Conservation (phyloP, 2,113 vertebrate genomes). For the Chamaea fasciata region DNA sequence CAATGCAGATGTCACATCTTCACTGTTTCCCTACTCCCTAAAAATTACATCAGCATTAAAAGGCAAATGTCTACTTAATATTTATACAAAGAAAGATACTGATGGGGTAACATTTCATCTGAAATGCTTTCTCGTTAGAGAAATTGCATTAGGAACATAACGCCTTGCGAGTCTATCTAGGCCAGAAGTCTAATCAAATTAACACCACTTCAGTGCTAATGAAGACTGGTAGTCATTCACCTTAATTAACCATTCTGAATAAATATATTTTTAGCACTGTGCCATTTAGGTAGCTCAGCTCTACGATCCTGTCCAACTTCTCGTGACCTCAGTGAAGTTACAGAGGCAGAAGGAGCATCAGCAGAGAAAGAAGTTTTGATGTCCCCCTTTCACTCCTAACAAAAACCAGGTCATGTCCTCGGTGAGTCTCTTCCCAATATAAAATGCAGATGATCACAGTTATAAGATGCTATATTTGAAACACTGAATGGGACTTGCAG, state of each 20-base stretch:
- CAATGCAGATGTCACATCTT: conserved; percentile 14
- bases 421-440: not conserved
- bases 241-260: conserved; percentile 53
- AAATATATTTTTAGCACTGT: conserved; percentile 44
- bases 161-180: conserved; percentile 31
- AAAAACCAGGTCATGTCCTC: not conserved
- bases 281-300: not conserved
- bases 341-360: not conserved
- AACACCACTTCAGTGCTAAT: conserved; percentile 54
- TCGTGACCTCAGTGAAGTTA: not conserved
- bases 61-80: conserved; percentile 56
- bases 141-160: conserved; percentile 21
- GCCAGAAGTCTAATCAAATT: conserved; percentile 64
- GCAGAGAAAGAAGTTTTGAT: not conserved
- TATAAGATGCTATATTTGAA: not conserved
- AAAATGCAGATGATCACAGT: not conserved
- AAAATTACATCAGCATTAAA: conserved; percentile 30
- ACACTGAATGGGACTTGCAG: not conserved
- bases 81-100: conserved; percentile 36
- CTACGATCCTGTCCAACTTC: not conserved
- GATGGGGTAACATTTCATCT: conserved; percentile 6
- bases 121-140: conserved; percentile 19
- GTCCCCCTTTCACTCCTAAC: not conserved
- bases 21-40: not conserved
- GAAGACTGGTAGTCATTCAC: conserved; percentile 48